These are phyloP conservation scores for Ganaspis brasiliensis DNA, from an alignment of 2,888 invertebrate species.

Conservation along the genomic window DNA sequence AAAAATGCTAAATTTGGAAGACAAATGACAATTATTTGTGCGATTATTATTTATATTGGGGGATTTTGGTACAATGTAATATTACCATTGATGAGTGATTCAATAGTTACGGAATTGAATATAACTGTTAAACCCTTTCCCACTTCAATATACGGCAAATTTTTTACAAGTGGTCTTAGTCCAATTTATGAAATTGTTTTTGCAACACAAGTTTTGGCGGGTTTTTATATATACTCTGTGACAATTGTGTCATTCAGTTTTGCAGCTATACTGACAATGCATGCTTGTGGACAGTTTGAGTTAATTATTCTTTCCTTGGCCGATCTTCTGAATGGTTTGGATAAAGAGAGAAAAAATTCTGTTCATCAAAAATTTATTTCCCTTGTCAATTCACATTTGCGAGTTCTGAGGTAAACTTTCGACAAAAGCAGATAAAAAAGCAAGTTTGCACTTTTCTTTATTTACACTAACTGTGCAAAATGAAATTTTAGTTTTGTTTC, in stretches of 20 bases:
- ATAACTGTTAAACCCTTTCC: constrained; percentile 57
- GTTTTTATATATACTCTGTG: constrained; percentile 70
- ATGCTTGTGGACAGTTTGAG: constrained; percentile 73
- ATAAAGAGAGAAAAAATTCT: too few species aligned
- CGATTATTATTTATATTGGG: constrained; percentile 66
- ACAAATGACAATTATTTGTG: constrained; percentile 61
- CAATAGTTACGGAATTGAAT: constrained; percentile 29
- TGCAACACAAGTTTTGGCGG: constrained; percentile 68
- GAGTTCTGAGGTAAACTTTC: constrained; percentile 30
- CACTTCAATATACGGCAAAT: constrained; percentile 69
- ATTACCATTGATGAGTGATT: constrained; percentile 44
- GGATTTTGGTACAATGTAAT: constrained; percentile 57
- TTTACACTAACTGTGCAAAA: too few species aligned
- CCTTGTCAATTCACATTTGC: constrained; percentile 26
- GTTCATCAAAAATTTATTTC: background rate
- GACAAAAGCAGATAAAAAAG: too few species aligned
- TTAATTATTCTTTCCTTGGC: constrained; percentile 61
- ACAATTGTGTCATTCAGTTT: constrained; percentile 72
- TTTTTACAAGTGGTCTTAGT: constrained; percentile 67
- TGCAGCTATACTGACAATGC: constrained; percentile 71
- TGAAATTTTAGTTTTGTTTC: constrained; percentile 45
- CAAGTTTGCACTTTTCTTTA: too few species aligned
- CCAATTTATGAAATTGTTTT: constrained; percentile 74
- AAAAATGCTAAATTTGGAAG: constrained; percentile 66
- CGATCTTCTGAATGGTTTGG: background rate